Evolutionary conservation across 2,113 vertebrate genomes (phyloP).

Genomic region (Brevimyrus niger): DNA sequence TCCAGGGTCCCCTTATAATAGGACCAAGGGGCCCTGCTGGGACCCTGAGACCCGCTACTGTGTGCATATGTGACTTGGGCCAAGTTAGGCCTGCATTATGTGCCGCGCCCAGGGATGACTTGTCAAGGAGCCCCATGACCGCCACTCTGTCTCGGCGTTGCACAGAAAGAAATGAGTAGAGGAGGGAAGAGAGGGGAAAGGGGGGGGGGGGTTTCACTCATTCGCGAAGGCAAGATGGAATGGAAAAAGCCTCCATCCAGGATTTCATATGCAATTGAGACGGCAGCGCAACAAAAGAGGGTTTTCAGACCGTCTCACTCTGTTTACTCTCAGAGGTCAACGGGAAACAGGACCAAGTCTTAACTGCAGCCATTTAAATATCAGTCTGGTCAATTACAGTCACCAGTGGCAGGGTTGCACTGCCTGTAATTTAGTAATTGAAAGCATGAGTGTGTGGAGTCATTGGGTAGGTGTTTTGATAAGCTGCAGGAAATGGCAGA

Average conservation of each 20-base stretch:
- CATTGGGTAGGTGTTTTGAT: constrained; percentile 23
- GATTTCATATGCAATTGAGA: constrained; percentile 3
- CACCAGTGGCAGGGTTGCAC: constrained; percentile 9
- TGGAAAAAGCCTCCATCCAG: not conserved
- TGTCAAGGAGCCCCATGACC: not conserved
- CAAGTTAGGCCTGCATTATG: not conserved
- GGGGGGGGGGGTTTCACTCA: not conserved
- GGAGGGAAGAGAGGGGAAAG: not conserved
- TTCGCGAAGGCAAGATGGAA: not conserved
- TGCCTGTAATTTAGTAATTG: constrained; percentile 25
- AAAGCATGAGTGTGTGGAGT: constrained; percentile 22
- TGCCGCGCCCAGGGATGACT: not conserved
- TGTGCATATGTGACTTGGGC: not conserved
- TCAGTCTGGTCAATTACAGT: constrained; percentile 26
- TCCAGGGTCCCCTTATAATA: not conserved
- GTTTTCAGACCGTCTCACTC: constrained; percentile 18
- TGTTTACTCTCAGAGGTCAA: constrained; percentile 25
- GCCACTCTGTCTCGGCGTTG: not conserved
- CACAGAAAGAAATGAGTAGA: not conserved
- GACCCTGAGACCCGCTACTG: not conserved
- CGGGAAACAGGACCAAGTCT: constrained; percentile 23
- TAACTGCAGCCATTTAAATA: constrained; percentile 25
- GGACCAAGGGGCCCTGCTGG: not conserved
- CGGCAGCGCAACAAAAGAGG: not conserved
- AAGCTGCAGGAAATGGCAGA: constrained; percentile 13